phyloP scores from a whole-genome alignment of 2,113 vertebrate species.

The Sclerurus mexicanus region DNA sequence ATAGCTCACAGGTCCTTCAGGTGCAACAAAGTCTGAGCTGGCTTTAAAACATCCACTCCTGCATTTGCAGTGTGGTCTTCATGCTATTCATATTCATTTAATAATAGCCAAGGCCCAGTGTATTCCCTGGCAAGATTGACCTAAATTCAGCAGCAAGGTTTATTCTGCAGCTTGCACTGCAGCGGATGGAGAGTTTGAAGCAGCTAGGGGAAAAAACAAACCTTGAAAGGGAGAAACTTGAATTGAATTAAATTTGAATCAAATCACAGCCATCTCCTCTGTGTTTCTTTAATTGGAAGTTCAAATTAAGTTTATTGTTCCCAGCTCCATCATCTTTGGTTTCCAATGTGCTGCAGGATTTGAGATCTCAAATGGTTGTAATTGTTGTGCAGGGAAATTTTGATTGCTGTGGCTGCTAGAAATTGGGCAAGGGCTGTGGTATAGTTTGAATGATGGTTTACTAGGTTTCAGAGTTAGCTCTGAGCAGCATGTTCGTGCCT shows the following conservation, averaged over 20 bases:
- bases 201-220: background rate
- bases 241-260: background rate
- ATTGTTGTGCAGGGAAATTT: background rate
- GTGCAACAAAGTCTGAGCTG: background rate
- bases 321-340: background rate
- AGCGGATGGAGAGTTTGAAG: background rate
- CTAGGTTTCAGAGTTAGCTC: background rate
- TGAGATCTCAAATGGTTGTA: background rate
- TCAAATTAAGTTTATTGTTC: constrained; percentile 7
- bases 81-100: background rate
- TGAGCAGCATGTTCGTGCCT: background rate
- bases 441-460: background rate
- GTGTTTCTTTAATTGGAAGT: constrained; percentile 6
- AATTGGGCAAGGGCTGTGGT: background rate
- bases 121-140: constrained; percentile 28
- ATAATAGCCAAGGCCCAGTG: background rate
- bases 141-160: constrained; percentile 15
- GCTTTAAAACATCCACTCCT: background rate
- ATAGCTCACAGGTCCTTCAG: background rate
- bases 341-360: background rate
- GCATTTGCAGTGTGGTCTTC: background rate
- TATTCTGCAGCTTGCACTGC: background rate
- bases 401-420: background rate
- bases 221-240: background rate
- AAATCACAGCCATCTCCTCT: background rate